Percentiles rank a stretch among this genome's conserved stretches.
These are phyloP conservation scores for Chiloscyllium plagiosum DNA, from an alignment of 2,113 vertebrate species.

Conservation along the genomic window DNA sequence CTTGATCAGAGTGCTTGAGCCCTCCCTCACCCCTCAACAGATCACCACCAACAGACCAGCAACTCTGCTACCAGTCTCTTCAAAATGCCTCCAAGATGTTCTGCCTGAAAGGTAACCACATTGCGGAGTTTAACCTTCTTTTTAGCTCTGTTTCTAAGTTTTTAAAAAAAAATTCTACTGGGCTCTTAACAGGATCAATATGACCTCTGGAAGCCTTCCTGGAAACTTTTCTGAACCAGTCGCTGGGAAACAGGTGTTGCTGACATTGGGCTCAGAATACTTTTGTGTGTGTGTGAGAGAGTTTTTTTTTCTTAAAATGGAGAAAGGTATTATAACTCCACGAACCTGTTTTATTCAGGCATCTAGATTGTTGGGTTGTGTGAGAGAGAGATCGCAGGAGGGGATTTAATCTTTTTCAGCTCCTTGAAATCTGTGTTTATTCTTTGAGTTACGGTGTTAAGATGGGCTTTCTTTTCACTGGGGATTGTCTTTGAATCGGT, in stretches of 20 bases:
- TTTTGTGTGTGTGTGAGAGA: neutral
- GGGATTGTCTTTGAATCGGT: neutral
- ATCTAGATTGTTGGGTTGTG: neutral
- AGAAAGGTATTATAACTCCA: neutral
- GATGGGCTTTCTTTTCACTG: too few relatives aligned
- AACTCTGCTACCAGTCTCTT: neutral
- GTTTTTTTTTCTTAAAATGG: neutral
- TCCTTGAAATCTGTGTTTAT: neutral
- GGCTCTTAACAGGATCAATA: neutral
- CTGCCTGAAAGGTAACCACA: slow-evolving; percentile 65
- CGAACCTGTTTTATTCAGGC: neutral
- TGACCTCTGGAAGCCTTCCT: neutral
- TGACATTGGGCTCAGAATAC: neutral
- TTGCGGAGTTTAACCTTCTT: neutral
- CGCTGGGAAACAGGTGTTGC: neutral
- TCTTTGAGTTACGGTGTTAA: too few relatives aligned
- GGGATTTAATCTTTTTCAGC: neutral
- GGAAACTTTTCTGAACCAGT: neutral
- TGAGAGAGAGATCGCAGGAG: neutral
- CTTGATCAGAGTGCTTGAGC: slow-evolving; percentile 48
- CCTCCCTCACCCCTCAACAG: slow-evolving; percentile 37
- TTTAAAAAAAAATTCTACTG: neutral
- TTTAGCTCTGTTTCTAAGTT: neutral
- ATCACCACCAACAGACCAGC: neutral
- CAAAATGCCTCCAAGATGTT: slow-evolving; percentile 56